phyloP scores from a whole-genome alignment of 2,113 vertebrate genomes.

The Tupaia chinensis region DNA sequence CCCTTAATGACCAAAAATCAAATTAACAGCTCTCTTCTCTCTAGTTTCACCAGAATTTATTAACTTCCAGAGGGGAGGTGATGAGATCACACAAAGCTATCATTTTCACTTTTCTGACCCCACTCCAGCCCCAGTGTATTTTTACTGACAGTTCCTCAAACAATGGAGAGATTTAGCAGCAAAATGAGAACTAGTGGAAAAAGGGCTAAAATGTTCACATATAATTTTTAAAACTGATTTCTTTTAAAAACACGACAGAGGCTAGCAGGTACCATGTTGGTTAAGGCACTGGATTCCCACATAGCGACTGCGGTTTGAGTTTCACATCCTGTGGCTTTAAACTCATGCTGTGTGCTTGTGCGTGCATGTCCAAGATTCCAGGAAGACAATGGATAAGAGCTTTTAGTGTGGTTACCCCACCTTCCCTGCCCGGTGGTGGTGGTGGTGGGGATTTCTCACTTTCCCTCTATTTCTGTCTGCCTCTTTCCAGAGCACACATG shows the following conservation, averaged over 20 bases:
- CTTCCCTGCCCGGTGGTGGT: too few relatives aligned
- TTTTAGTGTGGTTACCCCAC: too few relatives aligned
- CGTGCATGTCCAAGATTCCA: too few relatives aligned
- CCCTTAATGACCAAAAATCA: neutral
- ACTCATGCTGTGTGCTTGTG: too few relatives aligned
- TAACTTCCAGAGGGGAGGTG: neutral
- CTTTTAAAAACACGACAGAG: slow-evolving; percentile 56
- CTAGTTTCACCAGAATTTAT: slow-evolving; percentile 11
- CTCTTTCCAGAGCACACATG: too few relatives aligned
- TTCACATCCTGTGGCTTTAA: too few relatives aligned
- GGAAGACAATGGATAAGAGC: too few relatives aligned
- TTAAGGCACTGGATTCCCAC: too few relatives aligned
- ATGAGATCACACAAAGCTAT: neutral
- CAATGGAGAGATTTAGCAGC: slow-evolving; percentile 12
- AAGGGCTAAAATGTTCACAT: neutral
- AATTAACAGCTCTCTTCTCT: slow-evolving; percentile 34
- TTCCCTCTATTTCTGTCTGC: too few relatives aligned
- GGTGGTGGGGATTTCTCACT: too few relatives aligned
- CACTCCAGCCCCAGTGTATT: neutral
- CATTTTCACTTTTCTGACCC: neutral
- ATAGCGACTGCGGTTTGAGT: too few relatives aligned
- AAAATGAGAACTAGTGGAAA: neutral
- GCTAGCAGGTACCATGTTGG: too few relatives aligned
- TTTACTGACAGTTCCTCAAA: slow-evolving; percentile 40
- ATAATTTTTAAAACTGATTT: slow-evolving; percentile 61